Evolutionary conservation across 2,888 invertebrate species (phyloP).

Genomic region (Alcis repandata): DNA sequence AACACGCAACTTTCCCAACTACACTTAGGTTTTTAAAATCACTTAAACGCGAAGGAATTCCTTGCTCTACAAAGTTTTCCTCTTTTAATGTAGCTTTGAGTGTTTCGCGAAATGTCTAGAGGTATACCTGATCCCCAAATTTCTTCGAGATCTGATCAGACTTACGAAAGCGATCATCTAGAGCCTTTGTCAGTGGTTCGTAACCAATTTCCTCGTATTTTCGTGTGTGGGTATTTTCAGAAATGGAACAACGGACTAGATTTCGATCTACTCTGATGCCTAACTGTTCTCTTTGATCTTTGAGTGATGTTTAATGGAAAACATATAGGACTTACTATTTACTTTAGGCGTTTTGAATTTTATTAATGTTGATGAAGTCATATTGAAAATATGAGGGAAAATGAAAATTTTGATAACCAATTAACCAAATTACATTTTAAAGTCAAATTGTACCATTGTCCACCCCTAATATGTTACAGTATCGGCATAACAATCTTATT

Average conservation of each 20-base stretch:
- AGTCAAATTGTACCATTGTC: not conserved
- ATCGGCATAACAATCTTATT: not conserved
- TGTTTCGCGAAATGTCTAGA: constrained; percentile 20
- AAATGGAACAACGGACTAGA: not conserved
- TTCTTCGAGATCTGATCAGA: not conserved
- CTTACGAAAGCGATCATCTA: not conserved
- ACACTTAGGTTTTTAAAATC: constrained; percentile 37
- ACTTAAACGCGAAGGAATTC: constrained; percentile 38
- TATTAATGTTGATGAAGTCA: no score
- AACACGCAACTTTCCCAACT: constrained; percentile 56
- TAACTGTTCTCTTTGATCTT: not conserved
- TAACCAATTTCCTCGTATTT: not conserved
- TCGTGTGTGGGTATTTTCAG: not conserved
- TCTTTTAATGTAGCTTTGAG: constrained; percentile 36
- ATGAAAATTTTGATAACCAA: not conserved
- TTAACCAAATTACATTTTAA: not conserved
- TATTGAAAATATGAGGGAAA: not conserved
- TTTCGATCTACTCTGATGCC: not conserved
- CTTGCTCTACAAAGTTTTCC: constrained; percentile 22
- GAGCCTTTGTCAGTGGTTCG: not conserved
- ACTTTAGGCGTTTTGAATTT: no score
- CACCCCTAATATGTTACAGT: not conserved
- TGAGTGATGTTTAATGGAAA: no score
- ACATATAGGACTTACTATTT: no score
- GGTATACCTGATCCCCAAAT: constrained; percentile 22